These are phyloP conservation scores for Apis florea DNA, from an alignment of 1,140 invertebrate genomes.

Conservation along the genomic window DNA sequence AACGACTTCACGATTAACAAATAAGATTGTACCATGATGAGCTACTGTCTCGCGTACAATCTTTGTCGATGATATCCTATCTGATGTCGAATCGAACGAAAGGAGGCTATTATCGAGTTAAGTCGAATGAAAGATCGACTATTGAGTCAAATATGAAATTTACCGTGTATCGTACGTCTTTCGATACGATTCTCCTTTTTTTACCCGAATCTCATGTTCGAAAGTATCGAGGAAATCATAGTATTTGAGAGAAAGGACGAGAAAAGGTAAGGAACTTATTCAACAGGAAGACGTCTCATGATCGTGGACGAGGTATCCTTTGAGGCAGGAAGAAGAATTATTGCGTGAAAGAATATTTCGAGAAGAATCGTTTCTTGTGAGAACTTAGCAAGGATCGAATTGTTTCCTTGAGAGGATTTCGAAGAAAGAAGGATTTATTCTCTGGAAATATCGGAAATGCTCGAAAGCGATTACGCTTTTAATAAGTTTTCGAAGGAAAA, in stretches of 20 bases:
- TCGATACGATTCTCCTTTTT: neutral
- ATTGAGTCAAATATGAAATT: constrained; percentile 2
- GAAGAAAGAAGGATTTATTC: neutral
- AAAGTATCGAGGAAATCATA: constrained; percentile 21
- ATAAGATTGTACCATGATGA: neutral
- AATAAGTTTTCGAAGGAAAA: neutral
- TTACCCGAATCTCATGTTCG: neutral
- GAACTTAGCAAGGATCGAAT: neutral
- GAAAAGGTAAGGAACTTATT: neutral
- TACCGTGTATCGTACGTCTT: neutral
- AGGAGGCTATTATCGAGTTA: constrained; percentile 6
- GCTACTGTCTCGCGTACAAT: neutral
- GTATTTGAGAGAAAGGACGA: neutral
- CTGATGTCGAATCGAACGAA: neutral
- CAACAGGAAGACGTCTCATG: neutral
- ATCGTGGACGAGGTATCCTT: neutral
- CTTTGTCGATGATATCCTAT: constrained; percentile 13
- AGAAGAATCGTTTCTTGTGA: constrained; percentile 2
- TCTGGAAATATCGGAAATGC: neutral
- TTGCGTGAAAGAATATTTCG: constrained; percentile 26
- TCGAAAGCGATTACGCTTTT: constrained; percentile 8
- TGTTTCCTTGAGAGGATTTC: constrained; percentile 8
- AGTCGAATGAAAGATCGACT: neutral
- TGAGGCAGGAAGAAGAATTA: constrained; percentile 8
- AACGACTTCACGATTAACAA: neutral